Conservation (phyloP, 2,888 invertebrate genomes). For the Diarsia brunnea region DNA sequence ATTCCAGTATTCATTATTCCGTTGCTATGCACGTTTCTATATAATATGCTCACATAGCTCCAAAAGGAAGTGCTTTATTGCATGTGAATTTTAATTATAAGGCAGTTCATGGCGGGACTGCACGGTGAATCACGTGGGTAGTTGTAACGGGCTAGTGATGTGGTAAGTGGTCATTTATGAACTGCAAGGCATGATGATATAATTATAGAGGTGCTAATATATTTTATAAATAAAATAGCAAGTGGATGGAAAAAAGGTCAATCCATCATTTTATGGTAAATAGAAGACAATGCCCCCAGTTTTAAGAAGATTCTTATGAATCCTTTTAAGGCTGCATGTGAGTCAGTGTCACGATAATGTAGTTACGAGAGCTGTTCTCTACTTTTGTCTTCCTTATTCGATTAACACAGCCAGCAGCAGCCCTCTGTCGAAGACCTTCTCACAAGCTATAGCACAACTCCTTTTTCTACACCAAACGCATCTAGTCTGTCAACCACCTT, state of each 20-base stretch:
- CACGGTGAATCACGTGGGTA: slow-evolving; percentile 51
- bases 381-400: background rate
- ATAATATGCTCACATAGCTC: slow-evolving; percentile 41
- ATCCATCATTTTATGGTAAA: background rate
- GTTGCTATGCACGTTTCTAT: slow-evolving; percentile 24
- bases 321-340: no score
- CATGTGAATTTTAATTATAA: slow-evolving; percentile 75
- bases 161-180: background rate
- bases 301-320: no score
- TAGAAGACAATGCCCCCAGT: background rate
- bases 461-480: background rate
- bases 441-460: background rate
- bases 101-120: slow-evolving; percentile 69
- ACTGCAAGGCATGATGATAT: background rate
- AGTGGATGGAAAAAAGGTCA: background rate
- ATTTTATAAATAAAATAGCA: background rate
- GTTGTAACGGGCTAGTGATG: slow-evolving; percentile 53
- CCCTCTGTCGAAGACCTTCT: background rate
- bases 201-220: background rate
- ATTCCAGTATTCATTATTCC: slow-evolving; percentile 34
- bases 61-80: slow-evolving; percentile 69
- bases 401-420: background rate
- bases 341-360: background rate
- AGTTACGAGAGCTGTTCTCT: background rate
- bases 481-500: background rate